Evolutionary conservation across 2,888 invertebrate species (phyloP), one percentile per base, ranked within the genome.

Genomic region (Xestia sexstrigata): DNA sequence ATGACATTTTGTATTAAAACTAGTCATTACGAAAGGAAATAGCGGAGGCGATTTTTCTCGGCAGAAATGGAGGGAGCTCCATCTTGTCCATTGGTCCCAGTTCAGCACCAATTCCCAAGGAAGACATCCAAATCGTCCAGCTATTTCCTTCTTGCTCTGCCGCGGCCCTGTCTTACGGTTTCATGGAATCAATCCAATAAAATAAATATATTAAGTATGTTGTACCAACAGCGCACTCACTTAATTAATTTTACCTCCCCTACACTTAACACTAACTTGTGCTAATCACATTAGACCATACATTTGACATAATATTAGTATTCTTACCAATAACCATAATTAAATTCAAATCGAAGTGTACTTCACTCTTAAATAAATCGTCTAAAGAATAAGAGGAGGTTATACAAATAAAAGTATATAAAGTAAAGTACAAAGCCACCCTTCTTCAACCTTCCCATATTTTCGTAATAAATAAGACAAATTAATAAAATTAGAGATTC

Each of bases 401-500:
- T 76, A 42, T 15, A 69, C 11, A 35, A 68, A 68, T 23, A 55
- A 69, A 76, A 68, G 11, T 76, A 30, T 76, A 76, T 63, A 42
- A 55, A 49, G 45, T 47, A 15, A 55, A 30, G 30, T 35, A 47
- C 55, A 49, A 76, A 76, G 55, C 15, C 26, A 76, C 62, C 45
- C 30, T 82, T 74, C 7, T 52, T 49, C 1, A 20, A 42, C 39
- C 45, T 66, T 30, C 39, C 42, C 26, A 68, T 60, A 79, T 76
- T 68, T 55, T 23, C 20, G 35, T 63, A 17, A 76, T 55, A 68
- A 55, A 63, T 39, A 55, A 39, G 45, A 52, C 47, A n/a, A 49
- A 75, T 75, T 55, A 35, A 67, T 63, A 39, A 76, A 82, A 63
- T 76, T 52, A 6, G n/a, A 47, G 15, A 55, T 76, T 55, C n/a